Conservation (phyloP, 2,888 invertebrate genomes). For the Meganola albula region DNA sequence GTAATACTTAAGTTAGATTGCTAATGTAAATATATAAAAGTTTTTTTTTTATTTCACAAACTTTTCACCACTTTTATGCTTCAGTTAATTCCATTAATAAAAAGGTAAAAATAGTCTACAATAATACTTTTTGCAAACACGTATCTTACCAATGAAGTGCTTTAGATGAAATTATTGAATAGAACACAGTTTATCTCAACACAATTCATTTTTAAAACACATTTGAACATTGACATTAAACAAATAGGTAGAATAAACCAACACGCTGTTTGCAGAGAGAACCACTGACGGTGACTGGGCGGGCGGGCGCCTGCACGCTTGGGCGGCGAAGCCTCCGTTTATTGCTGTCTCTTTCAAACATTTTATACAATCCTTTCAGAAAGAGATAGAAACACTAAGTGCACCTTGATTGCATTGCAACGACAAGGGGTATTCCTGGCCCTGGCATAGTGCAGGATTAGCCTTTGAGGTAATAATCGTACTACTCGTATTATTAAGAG, state of each 20-base stretch:
- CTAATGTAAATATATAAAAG: no score
- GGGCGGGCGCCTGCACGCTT: constrained; percentile 60
- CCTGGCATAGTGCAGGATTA: constrained; percentile 27
- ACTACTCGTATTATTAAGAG: constrained; percentile 3
- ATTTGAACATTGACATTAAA: constrained; percentile 23
- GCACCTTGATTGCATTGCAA: constrained; percentile 48
- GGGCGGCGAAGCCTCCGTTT: constrained; percentile 56
- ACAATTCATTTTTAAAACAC: no score
- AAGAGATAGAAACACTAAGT: constrained; percentile 44
- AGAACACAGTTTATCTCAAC: no score
- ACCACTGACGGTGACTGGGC: constrained; percentile 61
- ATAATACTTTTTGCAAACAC: no score
- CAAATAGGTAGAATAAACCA: constrained; percentile 17
- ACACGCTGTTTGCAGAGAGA: constrained; percentile 48
- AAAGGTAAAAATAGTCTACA: no score
- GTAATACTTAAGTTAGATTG: no score
- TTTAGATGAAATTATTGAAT: no score
- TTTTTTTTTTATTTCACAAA: no score
- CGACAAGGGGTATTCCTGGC: constrained; percentile 44
- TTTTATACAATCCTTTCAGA: constrained; percentile 26
- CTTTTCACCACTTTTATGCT: no score
- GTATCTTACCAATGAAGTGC: no score
- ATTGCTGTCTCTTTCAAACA: constrained; percentile 51
- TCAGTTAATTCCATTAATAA: no score
- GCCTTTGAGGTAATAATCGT: constrained; percentile 22